Conservation (phyloP, 2,888 invertebrate genomes). For the Exocentrus adspersus region DNA sequence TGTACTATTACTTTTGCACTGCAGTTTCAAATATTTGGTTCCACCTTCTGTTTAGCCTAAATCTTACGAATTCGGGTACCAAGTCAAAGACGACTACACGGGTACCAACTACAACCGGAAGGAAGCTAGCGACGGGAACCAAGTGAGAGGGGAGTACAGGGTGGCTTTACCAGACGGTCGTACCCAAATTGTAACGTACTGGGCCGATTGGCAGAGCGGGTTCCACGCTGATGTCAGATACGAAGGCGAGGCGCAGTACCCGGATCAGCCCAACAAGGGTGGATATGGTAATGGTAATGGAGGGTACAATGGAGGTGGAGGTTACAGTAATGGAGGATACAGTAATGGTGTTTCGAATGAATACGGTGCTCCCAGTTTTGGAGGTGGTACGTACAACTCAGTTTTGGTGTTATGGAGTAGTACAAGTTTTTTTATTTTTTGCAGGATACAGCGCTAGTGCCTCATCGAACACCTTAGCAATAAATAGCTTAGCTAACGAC, state of each 20-base stretch:
- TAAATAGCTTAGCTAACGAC: constrained; percentile 50
- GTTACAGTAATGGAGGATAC: constrained; percentile 23
- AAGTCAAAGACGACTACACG: constrained; percentile 79
- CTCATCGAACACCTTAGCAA: constrained; percentile 49
- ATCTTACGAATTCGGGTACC: constrained; percentile 82
- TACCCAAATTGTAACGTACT: constrained; percentile 77
- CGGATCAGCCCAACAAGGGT: constrained; percentile 65
- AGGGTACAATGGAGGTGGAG: constrained; percentile 20
- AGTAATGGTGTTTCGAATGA: constrained; percentile 40
- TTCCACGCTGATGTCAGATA: constrained; percentile 81
- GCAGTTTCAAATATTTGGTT: no score
- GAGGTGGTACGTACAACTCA: constrained; percentile 5
- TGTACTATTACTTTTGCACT: no score
- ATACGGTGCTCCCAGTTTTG: constrained; percentile 46
- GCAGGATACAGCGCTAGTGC: constrained; percentile 32
- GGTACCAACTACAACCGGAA: constrained; percentile 79
- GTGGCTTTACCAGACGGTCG: constrained; percentile 72
- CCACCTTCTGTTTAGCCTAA: constrained; percentile 68
- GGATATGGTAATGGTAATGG: constrained; percentile 41
- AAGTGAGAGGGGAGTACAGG: constrained; percentile 71
- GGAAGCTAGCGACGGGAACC: constrained; percentile 79
- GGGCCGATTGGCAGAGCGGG: constrained; percentile 82
- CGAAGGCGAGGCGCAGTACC: constrained; percentile 76
- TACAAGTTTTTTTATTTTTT: no score
- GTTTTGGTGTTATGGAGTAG: no score